Evolutionary conservation across 2,888 invertebrate species (phyloP), one percentile per base, ranked within the genome.

Genomic region (Panzeria rudis): DNA sequence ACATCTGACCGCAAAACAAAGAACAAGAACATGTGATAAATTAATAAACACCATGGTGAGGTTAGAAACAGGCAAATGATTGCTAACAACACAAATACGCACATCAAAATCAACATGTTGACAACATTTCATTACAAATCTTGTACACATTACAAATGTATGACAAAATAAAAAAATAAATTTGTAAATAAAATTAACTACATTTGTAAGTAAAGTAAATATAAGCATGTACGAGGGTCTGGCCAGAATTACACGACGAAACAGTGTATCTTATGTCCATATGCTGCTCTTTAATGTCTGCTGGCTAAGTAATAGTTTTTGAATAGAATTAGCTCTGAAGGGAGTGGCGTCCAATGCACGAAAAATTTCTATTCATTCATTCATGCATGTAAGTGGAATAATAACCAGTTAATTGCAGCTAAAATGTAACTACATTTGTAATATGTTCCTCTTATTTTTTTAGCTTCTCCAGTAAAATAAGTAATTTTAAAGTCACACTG

Each of bases 31-130:
- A 72, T 47, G 23, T 23, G 38, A 62, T 41, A 62, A 62, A 41
- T 62, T 41, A 62, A 62, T 52, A 54, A 20, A 41, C 23, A 71
- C 61, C 52, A 25, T 50, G 9, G 20, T 50, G 20, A 32, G 29
- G 20, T 20, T 20, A 41, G 25, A 50, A 29, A 56, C 47, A 23
- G 59, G 62, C 62, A 54, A 62, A 61, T 32, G 15, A 47, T 38
- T 25, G 25, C 7, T 25, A 69, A 41, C 52, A 56, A 64, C 20
- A 41, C 41, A 23, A 13, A 35, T 2, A 38, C 17, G 9, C 32
- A 41, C 54, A 64, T 59, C 50, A 56, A 71, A 71, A 77, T 66
- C 77, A 77, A 83, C 66, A 66, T 77, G 76, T 76, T 72, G 64
- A 41, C 62, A 71, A 76, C 41, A 56, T 50, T 56, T 66, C 17